A percentile compares a stretch with the other conserved stretches of the same genome.
These are phyloP conservation scores for Pegea sp. DNA, from an alignment of 23 tunicate species.

Conservation along the genomic window DNA sequence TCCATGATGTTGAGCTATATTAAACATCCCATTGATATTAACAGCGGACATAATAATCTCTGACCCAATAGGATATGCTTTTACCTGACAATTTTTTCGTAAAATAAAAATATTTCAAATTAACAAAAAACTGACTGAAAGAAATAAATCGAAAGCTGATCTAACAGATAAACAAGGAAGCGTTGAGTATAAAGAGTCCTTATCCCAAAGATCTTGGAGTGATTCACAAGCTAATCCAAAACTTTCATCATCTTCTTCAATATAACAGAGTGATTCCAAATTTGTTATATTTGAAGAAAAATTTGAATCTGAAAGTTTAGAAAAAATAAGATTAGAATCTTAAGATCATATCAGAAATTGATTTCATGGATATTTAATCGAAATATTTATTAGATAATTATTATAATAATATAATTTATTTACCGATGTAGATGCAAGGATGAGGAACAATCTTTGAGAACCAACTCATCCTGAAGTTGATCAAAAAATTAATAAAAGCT, in stretches of 20 bases:
- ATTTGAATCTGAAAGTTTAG: too few relatives aligned
- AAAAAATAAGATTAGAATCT: too few relatives aligned
- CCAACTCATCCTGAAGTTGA: too few relatives aligned
- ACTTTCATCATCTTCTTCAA: slow-evolving; percentile 5
- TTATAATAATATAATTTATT: too few relatives aligned
- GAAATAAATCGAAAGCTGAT: slow-evolving; percentile 34
- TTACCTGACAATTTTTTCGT: slow-evolving; percentile 8
- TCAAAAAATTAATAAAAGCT: too few relatives aligned
- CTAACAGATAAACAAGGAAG: slow-evolving; percentile 48
- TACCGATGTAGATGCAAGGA: too few relatives aligned
- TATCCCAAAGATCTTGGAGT: slow-evolving; percentile 15
- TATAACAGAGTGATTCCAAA: slow-evolving; percentile 10
- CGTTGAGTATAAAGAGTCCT: not conserved
- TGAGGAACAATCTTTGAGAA: too few relatives aligned
- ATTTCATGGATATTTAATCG: too few relatives aligned
- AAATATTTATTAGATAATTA: too few relatives aligned
- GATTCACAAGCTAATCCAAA: slow-evolving; percentile 15
- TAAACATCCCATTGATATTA: slow-evolving; percentile 17
- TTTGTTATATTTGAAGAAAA: too few relatives aligned
- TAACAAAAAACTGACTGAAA: slow-evolving; percentile 7
- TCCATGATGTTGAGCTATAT: slow-evolving; percentile 16
- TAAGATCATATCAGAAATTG: too few relatives aligned
- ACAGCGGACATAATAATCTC: slow-evolving; percentile 29
- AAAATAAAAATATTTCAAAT: not conserved
- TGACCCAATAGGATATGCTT: slow-evolving; percentile 27